Base-by-base conservation (phyloP, 2,888 invertebrate species). In the Euzetes globulus region DNA sequence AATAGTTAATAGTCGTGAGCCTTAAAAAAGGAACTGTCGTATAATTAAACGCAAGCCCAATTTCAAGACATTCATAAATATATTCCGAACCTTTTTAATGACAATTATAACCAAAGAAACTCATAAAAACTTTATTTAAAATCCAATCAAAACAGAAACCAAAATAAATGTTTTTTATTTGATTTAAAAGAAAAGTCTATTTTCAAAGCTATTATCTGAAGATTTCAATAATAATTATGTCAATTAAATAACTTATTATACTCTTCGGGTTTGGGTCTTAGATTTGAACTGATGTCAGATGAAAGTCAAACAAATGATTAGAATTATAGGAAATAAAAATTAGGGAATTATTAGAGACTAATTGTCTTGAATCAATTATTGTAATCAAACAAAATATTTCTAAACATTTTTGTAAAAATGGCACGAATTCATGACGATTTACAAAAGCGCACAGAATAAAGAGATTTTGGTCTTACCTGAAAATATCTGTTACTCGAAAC, bases 1-100 rank as follows among this genome's bases (percentile, higher is more conserved):
- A 29, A 29, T 37, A 65, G 9, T n/a, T 27, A 27, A 11, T 15
- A 58, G 27, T 58, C 58, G 58, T 58, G 58, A 58, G 58, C 58
- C 58, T 1, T 58, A 58, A 52, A 47, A 47, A 52, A 52, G n/a
- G n/a, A 33, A 33, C 52, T 52, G 52, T 52, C 52, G 52, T 52
- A 52, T 52, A 52, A 52, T 52, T 52, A 52, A 47, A 47, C 17
- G 47, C 47, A 47, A 52, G 3, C n/a, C 52, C 15, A 52, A 52
- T 15, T 6, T 29, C 13, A 19, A 60, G 29, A 27, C 6, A 60
- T 27, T 60, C 27, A 27, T 60, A 60, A 27, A 29, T 13, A 27
- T 15, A 6, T 60, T 22, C 60, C 7, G 11, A 27, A 13, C 5
- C n/a, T n/a, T 13, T 22, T 60, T 22, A 33, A 25, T 15, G 29